phyloP scores from a whole-genome alignment of 2,888 invertebrate genomes.

The Gerris lacustris region DNA sequence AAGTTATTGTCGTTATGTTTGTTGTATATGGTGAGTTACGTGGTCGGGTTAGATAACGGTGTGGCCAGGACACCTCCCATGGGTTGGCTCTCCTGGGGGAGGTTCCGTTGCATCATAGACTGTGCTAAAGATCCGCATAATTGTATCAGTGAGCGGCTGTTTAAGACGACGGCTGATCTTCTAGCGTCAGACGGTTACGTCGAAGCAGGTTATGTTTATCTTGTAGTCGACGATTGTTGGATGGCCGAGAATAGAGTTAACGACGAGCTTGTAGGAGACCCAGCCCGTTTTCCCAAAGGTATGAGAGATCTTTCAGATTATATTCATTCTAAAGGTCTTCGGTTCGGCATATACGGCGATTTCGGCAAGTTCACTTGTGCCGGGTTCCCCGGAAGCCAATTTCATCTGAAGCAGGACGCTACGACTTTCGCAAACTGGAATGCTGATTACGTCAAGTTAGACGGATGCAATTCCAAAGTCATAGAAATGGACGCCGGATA shows the following conservation, averaged over 20 bases:
- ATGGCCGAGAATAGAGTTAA: constrained; percentile 39
- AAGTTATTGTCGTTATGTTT: no score
- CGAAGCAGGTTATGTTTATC: constrained; percentile 48
- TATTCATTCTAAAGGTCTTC: constrained; percentile 43
- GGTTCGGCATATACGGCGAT: constrained; percentile 49
- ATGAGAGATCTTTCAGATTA: constrained; percentile 48
- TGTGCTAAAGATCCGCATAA: constrained; percentile 48
- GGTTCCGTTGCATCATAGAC: constrained; percentile 50
- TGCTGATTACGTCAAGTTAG: constrained; percentile 48
- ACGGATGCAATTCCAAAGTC: constrained; percentile 43
- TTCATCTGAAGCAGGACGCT: constrained; percentile 41
- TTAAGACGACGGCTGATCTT: constrained; percentile 44
- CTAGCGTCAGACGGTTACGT: constrained; percentile 48
- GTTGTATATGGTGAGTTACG: neutral
- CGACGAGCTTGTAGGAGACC: constrained; percentile 44
- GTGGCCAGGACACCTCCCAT: constrained; percentile 54
- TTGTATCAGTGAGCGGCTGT: constrained; percentile 49
- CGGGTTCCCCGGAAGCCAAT: constrained; percentile 44
- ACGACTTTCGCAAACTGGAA: constrained; percentile 46
- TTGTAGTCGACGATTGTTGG: constrained; percentile 53
- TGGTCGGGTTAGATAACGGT: constrained; percentile 45
- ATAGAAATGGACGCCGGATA: constrained; percentile 38
- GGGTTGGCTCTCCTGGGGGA: constrained; percentile 59
- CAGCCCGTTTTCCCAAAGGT: constrained; percentile 47
- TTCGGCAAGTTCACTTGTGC: constrained; percentile 47